Conservation (phyloP, 2,888 invertebrate species). For the Stenichneumon culpator region DNA sequence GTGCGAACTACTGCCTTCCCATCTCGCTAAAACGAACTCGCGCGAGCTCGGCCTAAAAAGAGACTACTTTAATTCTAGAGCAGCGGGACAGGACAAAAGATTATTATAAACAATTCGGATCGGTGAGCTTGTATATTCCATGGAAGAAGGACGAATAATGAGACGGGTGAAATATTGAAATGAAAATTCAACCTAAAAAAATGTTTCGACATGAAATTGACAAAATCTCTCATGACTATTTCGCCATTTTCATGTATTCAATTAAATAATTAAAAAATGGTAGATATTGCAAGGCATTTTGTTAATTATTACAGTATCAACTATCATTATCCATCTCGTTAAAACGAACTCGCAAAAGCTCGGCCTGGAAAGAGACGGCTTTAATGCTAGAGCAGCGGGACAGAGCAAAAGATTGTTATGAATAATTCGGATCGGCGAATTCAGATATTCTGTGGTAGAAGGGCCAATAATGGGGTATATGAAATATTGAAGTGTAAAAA, state of each 20-base stretch:
- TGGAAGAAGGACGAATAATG: background rate
- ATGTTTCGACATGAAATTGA: background rate
- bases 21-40: slow-evolving; percentile 20
- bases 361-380: background rate
- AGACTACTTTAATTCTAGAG: slow-evolving; percentile 12
- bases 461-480: background rate
- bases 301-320: slow-evolving; percentile 13
- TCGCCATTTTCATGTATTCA: background rate
- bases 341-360: background rate
- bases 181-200: background rate
- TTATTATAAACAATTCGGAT: slow-evolving; percentile 2
- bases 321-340: background rate
- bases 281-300: background rate
- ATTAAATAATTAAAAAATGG: background rate
- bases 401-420: background rate
- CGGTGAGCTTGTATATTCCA: background rate
- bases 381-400: background rate
- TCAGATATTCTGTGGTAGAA: background rate
- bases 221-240: background rate
- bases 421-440: background rate
- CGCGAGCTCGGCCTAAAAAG: background rate
- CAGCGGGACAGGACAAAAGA: background rate
- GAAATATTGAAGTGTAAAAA: background rate
- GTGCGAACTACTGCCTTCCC: slow-evolving; percentile 8
- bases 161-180: background rate